Base-by-base conservation (phyloP, 2,888 invertebrate species). In the Corythucha ciliata region DNA sequence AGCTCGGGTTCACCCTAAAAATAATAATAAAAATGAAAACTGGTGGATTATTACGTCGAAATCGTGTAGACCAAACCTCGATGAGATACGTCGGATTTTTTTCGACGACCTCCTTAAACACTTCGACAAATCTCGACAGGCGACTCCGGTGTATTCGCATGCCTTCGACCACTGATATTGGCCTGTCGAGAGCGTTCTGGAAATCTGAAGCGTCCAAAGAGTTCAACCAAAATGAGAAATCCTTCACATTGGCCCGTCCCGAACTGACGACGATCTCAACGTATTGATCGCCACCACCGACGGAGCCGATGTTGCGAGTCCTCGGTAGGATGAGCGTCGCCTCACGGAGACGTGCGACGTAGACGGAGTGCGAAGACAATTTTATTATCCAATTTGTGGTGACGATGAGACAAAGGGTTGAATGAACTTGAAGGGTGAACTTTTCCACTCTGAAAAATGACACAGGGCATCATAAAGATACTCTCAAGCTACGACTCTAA, bases 371-470 rank as follows among this genome's bases (percentile, higher is more conserved):
- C 33, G 84, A 80, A 0, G 80, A 74, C 1, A 87, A 78, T 69
- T 89, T 88, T 42, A 93, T 76, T 21, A 93, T 78, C 90, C 91
- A 93, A 55, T 83, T 85, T 64, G 86, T 83, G 0, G 90, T 92
- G 0, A 80, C 83, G 40, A 87, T 72, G 25, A 86, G 73, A 62
- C 77, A 80, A 57, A 75, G 77, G 18, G 83, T 74, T 0, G 80
- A 75, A 62, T 79, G 84, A 21, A 81, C 74, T 54, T 77, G 74
- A 55, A 86, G 74, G 21, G 74, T 74, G 37, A 86, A 77, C 66
- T 86, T 85, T 61, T 84, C 81, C 49, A 81, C 74, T 56, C 86
- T 86, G 67, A 37, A 74, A 72, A 53, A 42, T 42, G 40, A 49
- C 14, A 16, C 26, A 40, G 20, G 21, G 14, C 20, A 5, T 39